Evolutionary conservation across 2,888 invertebrate genomes (phyloP), one percentile per base, ranked within the genome.

Genomic region (Volucella inflata): DNA sequence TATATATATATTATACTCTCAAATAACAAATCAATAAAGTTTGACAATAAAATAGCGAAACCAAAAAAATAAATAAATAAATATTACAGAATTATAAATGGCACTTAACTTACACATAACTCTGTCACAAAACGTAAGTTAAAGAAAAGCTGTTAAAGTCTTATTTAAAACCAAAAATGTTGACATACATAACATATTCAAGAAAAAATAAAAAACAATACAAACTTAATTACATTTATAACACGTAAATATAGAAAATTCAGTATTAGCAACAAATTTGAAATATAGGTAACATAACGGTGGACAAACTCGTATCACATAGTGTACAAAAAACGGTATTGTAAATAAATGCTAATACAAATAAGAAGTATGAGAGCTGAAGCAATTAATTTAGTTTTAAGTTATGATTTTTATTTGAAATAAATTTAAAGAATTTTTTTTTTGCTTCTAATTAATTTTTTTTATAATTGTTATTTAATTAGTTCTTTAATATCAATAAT

Each of bases 31-130:
- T 80, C 85, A 81, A 85, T 81, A 81, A 85, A 85, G 80, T 80
- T 85, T 77, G 85, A 85, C 85, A 85, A 85, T 85, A 85, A 85
- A 85, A 81, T 85, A 85, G 81, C 64, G 70, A 78, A 83, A 40
- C 55, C 67, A 76, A 48, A 50, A 0, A 65, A 76, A 64, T 44
- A 76, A 78, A 65, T 38, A 65, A 55, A 70, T 11, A 53, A 14
- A 48, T 36, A 57, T 48, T 40, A 60, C 57, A 60, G 44, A 68
- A 44, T 55, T 59, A 71, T 50, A 55, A 74, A 64, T 57, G 57
- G 59, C 74, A 77, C 67, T 55, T 77, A 64, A 70, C 40, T 68
- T 65, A 75, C 51, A 75, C 51, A 42, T 72, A 62, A 59, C 65
- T 62, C 55, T 62, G 46, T 46, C 50, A 72, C 12, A 38, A 42